Evolutionary conservation across 2,797 vertebrate genomes (phyloP).

Genomic region (Gila robusta): DNA sequence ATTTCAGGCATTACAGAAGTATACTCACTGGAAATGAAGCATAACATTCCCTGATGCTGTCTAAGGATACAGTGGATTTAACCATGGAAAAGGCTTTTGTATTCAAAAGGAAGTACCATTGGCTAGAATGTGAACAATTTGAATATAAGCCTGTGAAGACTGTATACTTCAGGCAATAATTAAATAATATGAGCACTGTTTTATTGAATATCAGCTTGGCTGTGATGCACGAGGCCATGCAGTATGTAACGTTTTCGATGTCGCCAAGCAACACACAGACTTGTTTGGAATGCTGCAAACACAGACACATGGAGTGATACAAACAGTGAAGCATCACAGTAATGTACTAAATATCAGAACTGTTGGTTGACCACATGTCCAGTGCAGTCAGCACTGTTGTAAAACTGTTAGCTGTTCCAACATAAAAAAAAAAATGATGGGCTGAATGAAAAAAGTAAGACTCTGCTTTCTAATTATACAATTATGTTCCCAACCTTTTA

Average conservation of each 20-base stretch:
- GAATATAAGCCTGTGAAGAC: neutral
- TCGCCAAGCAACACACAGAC: neutral
- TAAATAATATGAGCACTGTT: neutral
- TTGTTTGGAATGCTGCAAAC: conserved; percentile 3
- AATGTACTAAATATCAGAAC: neutral
- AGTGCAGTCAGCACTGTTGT: neutral
- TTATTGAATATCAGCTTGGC: neutral
- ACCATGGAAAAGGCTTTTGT: neutral
- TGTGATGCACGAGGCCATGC: neutral
- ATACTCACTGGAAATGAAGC: conserved; percentile 50
- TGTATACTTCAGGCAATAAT: neutral
- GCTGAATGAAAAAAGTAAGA: neutral
- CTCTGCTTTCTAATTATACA: neutral
- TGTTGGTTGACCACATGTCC: conserved; percentile 7
- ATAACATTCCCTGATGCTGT: conserved; percentile 40
- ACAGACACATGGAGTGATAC: conserved; percentile 7
- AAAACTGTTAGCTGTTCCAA: neutral
- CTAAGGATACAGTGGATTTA: conserved; percentile 16
- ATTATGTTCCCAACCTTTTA: neutral
- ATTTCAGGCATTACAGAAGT: conserved; percentile 53
- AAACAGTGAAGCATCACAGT: neutral
- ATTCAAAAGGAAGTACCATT: conserved; percentile 7
- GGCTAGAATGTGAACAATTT: neutral
- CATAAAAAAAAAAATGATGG: neutral
- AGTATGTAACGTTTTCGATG: neutral